Base-by-base conservation (phyloP, 2,888 invertebrate species). In the Conops quadrifasciatus region DNA sequence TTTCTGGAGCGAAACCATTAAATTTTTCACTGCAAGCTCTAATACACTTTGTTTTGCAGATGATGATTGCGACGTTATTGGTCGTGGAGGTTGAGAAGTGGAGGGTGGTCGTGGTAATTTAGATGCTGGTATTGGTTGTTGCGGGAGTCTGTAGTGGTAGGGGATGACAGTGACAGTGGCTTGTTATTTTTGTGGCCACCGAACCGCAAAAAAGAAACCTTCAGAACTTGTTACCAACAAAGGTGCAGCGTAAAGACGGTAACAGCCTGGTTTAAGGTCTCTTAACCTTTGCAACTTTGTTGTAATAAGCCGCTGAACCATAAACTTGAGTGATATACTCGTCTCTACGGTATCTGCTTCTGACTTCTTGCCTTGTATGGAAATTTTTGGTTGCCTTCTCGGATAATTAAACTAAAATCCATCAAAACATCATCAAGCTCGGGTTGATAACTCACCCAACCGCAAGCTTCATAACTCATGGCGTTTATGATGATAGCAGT, bases 1-100 rank as follows among this genome's bases (percentile, higher is more conserved):
- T 82, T 82, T 74, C 75, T 73, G 74, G 75, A 75, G 75, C 72
- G 71, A 72, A 75, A 72, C 72, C 73, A 75, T 76, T 73, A 72
- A 75, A 74, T 71, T 7, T 62, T 70, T 72, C 69, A 58, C 64
- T 64, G 70, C 60, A 67, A 28, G 21, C 45, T 21, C 26, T 53
- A 28, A 19, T 47, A 56, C 53, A 68, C 59, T 72, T 71, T 73
- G 70, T 51, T n/a, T n/a, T n/a, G n/a, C n/a, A n/a, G n/a, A n/a
- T n/a, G n/a, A n/a, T n/a, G n/a, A n/a, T n/a, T n/a, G n/a, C n/a
- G n/a, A n/a, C n/a, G n/a, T n/a, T n/a, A n/a, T n/a, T n/a, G n/a
- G n/a, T n/a, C 47, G 60, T 28, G 15, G 7, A 28, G 24, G 9
- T 19, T 11, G 16, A 60, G 7, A 11, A 26, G 7, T 58, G 3